Evolutionary conservation across 1,140 invertebrate species (phyloP), one percentile per base, ranked within the genome.

Genomic region (Sycobia sp.): DNA sequence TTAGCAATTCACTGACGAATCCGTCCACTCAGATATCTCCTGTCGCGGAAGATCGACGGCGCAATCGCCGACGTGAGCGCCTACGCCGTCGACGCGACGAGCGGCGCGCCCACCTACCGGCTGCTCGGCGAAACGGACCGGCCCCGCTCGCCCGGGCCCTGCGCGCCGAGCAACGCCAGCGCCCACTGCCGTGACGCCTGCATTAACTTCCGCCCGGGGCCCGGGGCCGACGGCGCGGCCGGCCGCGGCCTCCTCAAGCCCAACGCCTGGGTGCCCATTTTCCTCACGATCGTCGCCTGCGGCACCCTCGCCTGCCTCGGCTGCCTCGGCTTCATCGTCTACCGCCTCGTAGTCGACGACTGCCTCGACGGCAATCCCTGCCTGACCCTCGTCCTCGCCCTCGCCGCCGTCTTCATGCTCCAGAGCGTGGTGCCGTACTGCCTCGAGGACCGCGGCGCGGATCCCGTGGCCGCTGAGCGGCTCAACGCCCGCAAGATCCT

Each of bases 361-460:
- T 71, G 84, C 4, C 74, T 86, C 2, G 84, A 86, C 47, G 83
- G 85, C 9, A 85, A 86, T 70, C 84, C 85, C 3, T 59, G 69
- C 0, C 73, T 86, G 8, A 86, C 86, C 7, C 75, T 86, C 14
- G 41, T 84, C 1, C 68, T 87, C 16, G 73, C 87, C 3, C 29
- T 85, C 3, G 75, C 79, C 0, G 77, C 80, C 27, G 74, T 85
- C 5, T 76, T 86, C 23, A 81, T 83, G 7, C 83, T 86, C 62
- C 70, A 78, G 16, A 80, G 84, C 1, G 79, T 84, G 0, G 43
- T 87, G 0, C 85, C 85, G 3, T 89, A 84, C 66, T 82, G 82
- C 44, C 77, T 87, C 54, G 72, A 82, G 22, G 80, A 82, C 14
- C n/a, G n/a, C n/a, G n/a, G n/a, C n/a, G n/a, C n/a, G n/a, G 74